Base-by-base conservation (phyloP, 1,140 invertebrate species). In the Xylocopa sonorina region DNA sequence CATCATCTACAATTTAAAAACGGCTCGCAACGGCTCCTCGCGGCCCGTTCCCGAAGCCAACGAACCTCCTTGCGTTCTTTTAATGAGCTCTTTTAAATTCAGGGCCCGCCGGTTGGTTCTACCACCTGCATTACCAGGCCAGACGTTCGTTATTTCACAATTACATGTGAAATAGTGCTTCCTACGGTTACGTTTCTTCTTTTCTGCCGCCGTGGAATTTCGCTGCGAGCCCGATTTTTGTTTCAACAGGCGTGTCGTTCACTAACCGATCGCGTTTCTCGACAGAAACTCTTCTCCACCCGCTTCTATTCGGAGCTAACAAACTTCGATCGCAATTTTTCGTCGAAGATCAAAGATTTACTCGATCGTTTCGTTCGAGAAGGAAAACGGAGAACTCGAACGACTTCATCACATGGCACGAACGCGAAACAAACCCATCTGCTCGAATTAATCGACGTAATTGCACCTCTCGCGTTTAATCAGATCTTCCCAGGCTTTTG, bases 51-150 rank as follows among this genome's bases (percentile, higher is more conserved):
- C 50, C 32, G n/a, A 67, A 27, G 64, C 24, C 29, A 67, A 32
- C 24, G 46, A 67, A 67, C 46, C 34, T 50, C 41, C 14, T 67
- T 67, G 64, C 46, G 50, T 67, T 51, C 64, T 50, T 67, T 67
- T 67, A 67, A 67, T 67, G 64, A 67, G 64, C 46, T 50, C 64
- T 67, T 67, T 67, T 67, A 67, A 67, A 67, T 67, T 67, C 64
- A 67, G 64, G 64, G 64, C 21, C 41, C 46, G 63, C 21, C 24
- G 21, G 64, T 27, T 64, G 43, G n/a, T 32, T n/a, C 46, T 34
- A 34, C 46, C 64, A 50, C 7, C 64, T 67, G 64, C 64, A 67
- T 50, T 67, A 32, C n/a, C 27, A 67, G 64, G n/a, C 21, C 64
- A 67, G 29, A 32, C 43, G 46, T 67, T 51, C 43, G 64, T 50